phyloP scores from a whole-genome alignment of 2,797 vertebrate species.

The Bradypus variegatus region DNA sequence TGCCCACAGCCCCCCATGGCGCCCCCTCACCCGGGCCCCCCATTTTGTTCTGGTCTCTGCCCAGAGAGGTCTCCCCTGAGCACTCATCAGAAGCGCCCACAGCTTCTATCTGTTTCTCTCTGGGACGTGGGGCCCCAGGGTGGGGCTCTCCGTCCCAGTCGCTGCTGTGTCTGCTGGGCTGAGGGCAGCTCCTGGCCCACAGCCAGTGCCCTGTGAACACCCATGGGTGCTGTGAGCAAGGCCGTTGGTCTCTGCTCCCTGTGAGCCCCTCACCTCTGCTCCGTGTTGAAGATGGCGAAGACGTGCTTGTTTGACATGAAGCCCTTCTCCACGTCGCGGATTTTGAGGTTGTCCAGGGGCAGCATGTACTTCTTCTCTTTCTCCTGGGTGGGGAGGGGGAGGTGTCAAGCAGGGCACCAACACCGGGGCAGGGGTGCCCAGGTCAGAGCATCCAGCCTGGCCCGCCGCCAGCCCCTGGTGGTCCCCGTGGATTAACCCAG shows the following conservation, averaged over 20 bases:
- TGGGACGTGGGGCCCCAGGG: not conserved
- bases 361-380: slow-evolving; percentile 99
- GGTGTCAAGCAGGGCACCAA: not conserved
- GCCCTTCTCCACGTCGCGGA: slow-evolving; percentile 94
- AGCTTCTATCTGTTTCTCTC: not conserved
- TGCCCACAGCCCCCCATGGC: not conserved
- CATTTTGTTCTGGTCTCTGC: not conserved
- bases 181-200: not conserved
- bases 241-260: not conserved
- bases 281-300: slow-evolving; percentile 95
- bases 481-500: not conserved
- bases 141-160: too few relatives aligned
- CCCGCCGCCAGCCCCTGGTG: not conserved
- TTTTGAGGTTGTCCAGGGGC: slow-evolving; percentile 95
- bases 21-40: not conserved
- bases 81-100: not conserved
- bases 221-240: not conserved
- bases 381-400: slow-evolving; percentile 75
- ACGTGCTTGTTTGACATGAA: slow-evolving; percentile 97
- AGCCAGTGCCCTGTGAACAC: not conserved
- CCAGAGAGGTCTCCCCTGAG: not conserved
- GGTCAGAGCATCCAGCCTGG: not conserved
- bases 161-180: too few relatives aligned
- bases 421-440: not conserved
- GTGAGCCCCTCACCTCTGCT: slow-evolving; percentile 83